These are phyloP conservation scores for Melanotaenia maccullochi DNA, from an alignment of 2,797 vertebrate genomes.

Conservation along the genomic window DNA sequence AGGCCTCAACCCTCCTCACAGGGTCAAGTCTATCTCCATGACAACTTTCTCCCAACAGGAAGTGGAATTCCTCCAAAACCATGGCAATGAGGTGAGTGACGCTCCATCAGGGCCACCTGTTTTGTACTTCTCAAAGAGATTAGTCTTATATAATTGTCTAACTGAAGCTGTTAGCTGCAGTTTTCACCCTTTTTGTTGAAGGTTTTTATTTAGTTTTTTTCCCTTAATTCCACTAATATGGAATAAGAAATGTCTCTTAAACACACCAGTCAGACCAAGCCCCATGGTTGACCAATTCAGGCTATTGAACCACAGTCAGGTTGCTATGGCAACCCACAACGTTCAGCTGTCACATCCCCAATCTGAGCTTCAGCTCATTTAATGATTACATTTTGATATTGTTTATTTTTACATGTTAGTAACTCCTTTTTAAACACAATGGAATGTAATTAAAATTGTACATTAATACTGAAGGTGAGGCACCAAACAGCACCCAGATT, in stretches of 20 bases:
- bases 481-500: not conserved
- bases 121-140: not conserved
- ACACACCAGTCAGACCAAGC: constrained; percentile 32
- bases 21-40: constrained; percentile 97
- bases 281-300: constrained; percentile 24
- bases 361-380: not conserved
- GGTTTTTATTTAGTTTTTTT: not conserved
- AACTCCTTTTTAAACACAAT: not conserved
- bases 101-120: not conserved
- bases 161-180: too few species aligned
- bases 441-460: not conserved
- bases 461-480: not conserved
- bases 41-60: constrained; percentile 94
- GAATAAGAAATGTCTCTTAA: constrained; percentile 28
- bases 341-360: not conserved
- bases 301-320: not conserved
- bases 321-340: constrained; percentile 29
- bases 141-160: not conserved
- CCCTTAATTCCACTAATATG: constrained; percentile 7
- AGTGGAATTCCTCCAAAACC: constrained; percentile 92
- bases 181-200: not conserved
- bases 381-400: not conserved
- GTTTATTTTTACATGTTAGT: not conserved
- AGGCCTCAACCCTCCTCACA: constrained; percentile 93
- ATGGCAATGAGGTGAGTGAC: constrained; percentile 90